Conservation (phyloP, 2,888 invertebrate genomes). For the Parelbella ahira region DNA sequence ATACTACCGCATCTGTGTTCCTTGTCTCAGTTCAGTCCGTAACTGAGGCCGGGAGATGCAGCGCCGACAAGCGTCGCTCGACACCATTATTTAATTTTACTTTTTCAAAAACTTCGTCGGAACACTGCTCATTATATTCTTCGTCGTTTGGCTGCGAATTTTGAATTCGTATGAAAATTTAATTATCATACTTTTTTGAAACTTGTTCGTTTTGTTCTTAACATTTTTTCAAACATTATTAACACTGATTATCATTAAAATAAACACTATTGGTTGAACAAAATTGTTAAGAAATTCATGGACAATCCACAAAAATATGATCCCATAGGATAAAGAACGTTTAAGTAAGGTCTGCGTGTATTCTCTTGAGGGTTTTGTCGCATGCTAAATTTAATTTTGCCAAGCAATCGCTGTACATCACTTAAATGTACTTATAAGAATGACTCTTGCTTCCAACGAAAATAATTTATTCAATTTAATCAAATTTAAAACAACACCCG, state of each 20-base stretch:
- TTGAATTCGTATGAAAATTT: background rate
- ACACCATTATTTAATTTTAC: constrained; percentile 14
- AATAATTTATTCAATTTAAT: constrained; percentile 15
- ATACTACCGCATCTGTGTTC: constrained; percentile 28
- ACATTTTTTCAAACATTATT: no score
- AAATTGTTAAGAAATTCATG: no score
- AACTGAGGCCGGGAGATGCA: constrained; percentile 29
- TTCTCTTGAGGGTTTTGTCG: background rate
- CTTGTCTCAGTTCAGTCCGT: constrained; percentile 31
- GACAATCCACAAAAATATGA: no score
- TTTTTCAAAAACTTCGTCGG: constrained; percentile 18
- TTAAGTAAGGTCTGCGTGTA: no score
- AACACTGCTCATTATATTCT: constrained; percentile 1
- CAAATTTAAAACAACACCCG: constrained; percentile 7
- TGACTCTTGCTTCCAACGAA: constrained; percentile 10
- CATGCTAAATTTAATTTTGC: constrained; percentile 12
- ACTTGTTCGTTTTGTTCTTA: no score
- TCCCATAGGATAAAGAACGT: background rate
- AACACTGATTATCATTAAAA: no score
- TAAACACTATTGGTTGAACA: no score
- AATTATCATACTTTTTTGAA: no score
- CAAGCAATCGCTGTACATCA: constrained; percentile 1
- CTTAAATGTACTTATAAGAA: constrained; percentile 15
- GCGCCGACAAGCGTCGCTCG: constrained; percentile 30
- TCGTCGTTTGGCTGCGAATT: background rate